Base-by-base conservation (phyloP, 1,140 invertebrate species). In the Bombus fervidus region DNA sequence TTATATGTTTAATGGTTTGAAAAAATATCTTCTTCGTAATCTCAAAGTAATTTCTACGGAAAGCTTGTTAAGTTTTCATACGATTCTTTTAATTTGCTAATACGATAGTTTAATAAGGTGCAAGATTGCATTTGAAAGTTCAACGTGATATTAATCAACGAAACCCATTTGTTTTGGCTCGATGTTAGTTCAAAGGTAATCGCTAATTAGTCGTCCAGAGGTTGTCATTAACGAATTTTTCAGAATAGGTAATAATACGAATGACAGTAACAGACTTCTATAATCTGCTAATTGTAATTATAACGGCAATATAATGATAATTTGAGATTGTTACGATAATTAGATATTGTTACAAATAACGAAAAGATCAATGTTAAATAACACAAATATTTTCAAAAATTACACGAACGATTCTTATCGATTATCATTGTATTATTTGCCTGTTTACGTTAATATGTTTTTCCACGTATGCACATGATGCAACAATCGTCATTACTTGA, bases 401-500 rank as follows among this genome's bases (percentile, higher is more conserved):
- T 12, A 5, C 28, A 68, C 9, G 10, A 68, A 34, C 31, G 6
- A 68, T 68, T 68, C 18, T 34, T 25, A 68, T 37, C 22, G 25
- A 37, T 31, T 22, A 79, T 79, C 25, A 9, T 39, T 22, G 64
- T 22, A 37, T 25, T 22, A 53, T 53, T 53, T 43, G 62, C 18
- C 37, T 28, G n/a, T 76, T 25, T 39, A 25, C 13, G 28, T 28
- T 25, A 22, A 73, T 28, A 18, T 75, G 53, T 31, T 83, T 41
- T 75, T 43, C 62, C 59, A 18, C 47, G 0, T 22, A 15, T 28
- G 9, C 31, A 34, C 34, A 53, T 83, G 81, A 77, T 59, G 81
- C 73, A 83, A 83, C 18, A 3, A 2, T 76, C 31, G 34, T 4
- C 9, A 2, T 39, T 83, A 39, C 22, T 83, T 76, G 34, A 83